A percentile compares a stretch with the other conserved stretches of the same genome.
These are phyloP conservation scores for Redunca redunca DNA, from an alignment of 2,113 vertebrate genomes.

Conservation along the genomic window DNA sequence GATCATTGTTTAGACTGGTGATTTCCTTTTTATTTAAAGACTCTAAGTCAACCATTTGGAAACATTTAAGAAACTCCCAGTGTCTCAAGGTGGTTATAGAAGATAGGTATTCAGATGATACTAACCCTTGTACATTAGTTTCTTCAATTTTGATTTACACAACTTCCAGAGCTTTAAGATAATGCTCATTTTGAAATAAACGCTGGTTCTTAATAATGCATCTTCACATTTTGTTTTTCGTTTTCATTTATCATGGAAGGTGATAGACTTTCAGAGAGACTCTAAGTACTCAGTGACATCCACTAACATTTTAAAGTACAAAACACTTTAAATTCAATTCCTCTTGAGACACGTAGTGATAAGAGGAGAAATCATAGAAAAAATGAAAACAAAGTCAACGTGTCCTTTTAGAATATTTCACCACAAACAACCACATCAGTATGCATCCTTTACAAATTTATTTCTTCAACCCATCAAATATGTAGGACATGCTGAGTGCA, in stretches of 20 bases:
- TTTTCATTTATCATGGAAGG: slow-evolving; percentile 51
- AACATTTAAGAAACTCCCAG: slow-evolving; percentile 52
- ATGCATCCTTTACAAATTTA: slow-evolving; percentile 35
- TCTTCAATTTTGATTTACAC: slow-evolving; percentile 54
- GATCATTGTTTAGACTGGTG: slow-evolving; percentile 59
- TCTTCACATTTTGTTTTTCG: slow-evolving; percentile 59
- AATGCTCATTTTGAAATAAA: slow-evolving; percentile 62
- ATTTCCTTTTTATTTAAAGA: slow-evolving; percentile 57
- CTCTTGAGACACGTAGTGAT: slow-evolving; percentile 57
- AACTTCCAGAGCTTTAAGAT: slow-evolving; percentile 54
- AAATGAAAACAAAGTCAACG: slow-evolving; percentile 61
- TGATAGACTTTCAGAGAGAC: slow-evolving; percentile 58
- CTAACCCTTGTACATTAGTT: slow-evolving; percentile 42
- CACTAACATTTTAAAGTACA: slow-evolving; percentile 72
- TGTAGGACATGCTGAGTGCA: slow-evolving; percentile 27
- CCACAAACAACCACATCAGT: slow-evolving; percentile 25
- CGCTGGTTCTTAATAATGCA: slow-evolving; percentile 34
- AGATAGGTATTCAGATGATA: not conserved
- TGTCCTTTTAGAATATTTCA: slow-evolving; percentile 52
- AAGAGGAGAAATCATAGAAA: slow-evolving; percentile 56
- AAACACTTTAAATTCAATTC: slow-evolving; percentile 73
- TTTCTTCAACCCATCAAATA: slow-evolving; percentile 39
- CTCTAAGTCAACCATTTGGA: slow-evolving; percentile 60
- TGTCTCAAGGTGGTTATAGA: slow-evolving; percentile 46
- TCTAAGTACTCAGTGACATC: slow-evolving; percentile 61